A percentile compares a stretch with the other conserved stretches of the same genome.
phyloP scores from a whole-genome alignment of 2,797 vertebrate genomes.

The Buceros bicornis region DNA sequence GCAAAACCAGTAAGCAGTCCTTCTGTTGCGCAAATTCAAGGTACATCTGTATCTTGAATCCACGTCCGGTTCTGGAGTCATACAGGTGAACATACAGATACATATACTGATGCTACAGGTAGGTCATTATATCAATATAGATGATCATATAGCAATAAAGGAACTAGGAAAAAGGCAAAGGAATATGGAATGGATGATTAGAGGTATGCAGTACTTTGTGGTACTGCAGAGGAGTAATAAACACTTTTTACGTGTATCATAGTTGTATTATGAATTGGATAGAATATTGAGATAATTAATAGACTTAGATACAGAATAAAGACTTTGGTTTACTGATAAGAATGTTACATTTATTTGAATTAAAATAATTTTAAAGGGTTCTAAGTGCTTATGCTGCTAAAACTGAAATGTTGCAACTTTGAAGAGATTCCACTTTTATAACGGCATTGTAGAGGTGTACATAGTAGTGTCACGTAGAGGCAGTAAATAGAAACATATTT shows the following conservation, averaged over 20 bases:
- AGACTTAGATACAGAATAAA: neutral
- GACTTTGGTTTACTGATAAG: neutral
- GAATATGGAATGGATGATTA: neutral
- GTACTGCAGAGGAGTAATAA: neutral
- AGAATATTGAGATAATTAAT: neutral
- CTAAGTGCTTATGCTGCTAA: neutral
- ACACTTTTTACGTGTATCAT: neutral
- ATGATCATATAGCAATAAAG: neutral
- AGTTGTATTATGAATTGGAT: neutral
- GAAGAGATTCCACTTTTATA: neutral
- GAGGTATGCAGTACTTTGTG: neutral
- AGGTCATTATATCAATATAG: neutral
- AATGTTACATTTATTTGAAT: neutral
- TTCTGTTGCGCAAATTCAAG: neutral
- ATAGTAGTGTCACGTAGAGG: neutral
- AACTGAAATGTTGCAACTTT: neutral
- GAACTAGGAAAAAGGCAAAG: neutral
- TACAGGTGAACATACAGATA: neutral
- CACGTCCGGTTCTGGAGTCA: neutral
- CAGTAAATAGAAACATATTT: neutral
- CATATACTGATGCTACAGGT: neutral
- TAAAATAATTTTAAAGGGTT: neutral
- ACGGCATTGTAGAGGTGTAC: neutral
- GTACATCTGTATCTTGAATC: neutral
- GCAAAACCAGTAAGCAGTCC: neutral